Evolutionary conservation across 2,888 invertebrate species (phyloP).

Genomic region (Meloe dianella): DNA sequence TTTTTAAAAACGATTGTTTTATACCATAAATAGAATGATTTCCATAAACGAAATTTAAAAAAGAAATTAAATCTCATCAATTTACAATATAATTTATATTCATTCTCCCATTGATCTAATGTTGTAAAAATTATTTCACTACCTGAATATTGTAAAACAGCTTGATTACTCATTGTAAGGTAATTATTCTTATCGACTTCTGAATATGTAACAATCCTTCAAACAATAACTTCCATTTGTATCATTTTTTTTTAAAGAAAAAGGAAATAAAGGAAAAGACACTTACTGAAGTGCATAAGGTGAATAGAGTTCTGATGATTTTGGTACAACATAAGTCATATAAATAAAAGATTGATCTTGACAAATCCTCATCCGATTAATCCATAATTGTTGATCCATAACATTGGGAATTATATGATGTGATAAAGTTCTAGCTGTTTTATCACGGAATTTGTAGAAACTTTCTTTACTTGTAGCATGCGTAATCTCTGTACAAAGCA

Average conservation of each 20-base stretch:
- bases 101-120: constrained; percentile 79
- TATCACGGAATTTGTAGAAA: background rate
- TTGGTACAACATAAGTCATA: constrained; percentile 76
- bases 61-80: constrained; percentile 78
- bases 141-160: constrained; percentile 77
- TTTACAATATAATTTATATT: constrained; percentile 79
- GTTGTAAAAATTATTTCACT: constrained; percentile 81
- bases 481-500: background rate
- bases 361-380: constrained; percentile 63
- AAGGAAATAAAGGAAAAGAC: background rate
- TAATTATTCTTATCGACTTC: constrained; percentile 73
- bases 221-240: constrained; percentile 19
- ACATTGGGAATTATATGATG: constrained; percentile 50
- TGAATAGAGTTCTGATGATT: constrained; percentile 74
- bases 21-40: constrained; percentile 58
- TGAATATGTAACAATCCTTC: constrained; percentile 73
- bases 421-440: constrained; percentile 37
- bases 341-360: constrained; percentile 75
- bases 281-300: constrained; percentile 76
- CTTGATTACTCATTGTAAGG: constrained; percentile 81
- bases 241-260: background rate
- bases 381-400: constrained; percentile 59
- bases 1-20: constrained; percentile 70
- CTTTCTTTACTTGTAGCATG: background rate
- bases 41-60: constrained; percentile 73